These are phyloP conservation scores for Caprella mutica DNA, from an alignment of 2,888 invertebrate species.

Conservation along the genomic window DNA sequence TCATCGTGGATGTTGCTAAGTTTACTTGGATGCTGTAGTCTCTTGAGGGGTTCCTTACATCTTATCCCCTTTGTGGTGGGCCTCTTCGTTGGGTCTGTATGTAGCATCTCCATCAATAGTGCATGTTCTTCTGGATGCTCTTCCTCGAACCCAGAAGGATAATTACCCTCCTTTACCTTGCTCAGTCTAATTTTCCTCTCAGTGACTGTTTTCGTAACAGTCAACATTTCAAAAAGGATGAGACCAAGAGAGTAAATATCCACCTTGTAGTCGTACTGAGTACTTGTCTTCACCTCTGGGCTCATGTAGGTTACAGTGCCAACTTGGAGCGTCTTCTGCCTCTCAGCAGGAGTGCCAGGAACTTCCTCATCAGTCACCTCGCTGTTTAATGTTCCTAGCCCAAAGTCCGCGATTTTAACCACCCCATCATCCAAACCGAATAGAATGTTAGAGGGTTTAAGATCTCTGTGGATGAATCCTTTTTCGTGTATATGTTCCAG, in stretches of 20 bases:
- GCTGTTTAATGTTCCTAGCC: too few species aligned
- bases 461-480: too few species aligned
- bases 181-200: too few species aligned
- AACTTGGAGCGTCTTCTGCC: constrained; percentile 50
- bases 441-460: constrained; percentile 81
- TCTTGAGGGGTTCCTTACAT: constrained; percentile 13
- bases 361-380: too few species aligned
- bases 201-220: constrained; percentile 80
- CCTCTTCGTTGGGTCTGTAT: constrained; percentile 56
- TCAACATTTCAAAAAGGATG: constrained; percentile 82
- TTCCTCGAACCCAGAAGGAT: constrained; percentile 52
- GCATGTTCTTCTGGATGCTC: constrained; percentile 49
- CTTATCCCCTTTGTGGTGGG: constrained; percentile 43
- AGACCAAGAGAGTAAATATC: constrained; percentile 91
- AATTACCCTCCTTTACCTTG: too few species aligned
- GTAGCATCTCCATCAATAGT: constrained; percentile 51
- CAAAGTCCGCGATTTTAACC: constrained; percentile 96
- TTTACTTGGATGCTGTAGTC: constrained; percentile 9
- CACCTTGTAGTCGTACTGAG: constrained; percentile 74
- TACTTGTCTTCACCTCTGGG: constrained; percentile 73
- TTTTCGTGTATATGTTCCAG: too few species aligned
- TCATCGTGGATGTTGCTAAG: constrained; percentile 14
- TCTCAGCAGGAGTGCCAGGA: too few species aligned
- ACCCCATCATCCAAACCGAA: constrained; percentile 65
- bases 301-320: constrained; percentile 97